These are phyloP conservation scores for Limnodromus scolopaceus DNA, from an alignment of 2,797 vertebrate genomes.

Conservation along the genomic window DNA sequence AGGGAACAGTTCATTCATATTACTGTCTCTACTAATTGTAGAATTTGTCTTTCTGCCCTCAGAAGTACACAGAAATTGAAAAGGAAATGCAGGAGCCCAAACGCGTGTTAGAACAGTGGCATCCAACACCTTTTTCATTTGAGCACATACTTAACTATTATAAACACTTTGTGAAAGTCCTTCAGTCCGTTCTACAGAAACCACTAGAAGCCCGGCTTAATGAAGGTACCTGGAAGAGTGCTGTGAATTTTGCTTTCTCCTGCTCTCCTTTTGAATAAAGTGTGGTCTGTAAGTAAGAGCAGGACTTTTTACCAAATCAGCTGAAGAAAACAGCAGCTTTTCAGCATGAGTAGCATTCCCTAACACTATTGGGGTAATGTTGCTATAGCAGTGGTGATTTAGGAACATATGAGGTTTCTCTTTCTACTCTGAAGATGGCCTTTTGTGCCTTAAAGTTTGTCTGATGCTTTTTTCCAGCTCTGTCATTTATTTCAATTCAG, in stretches of 20 bases:
- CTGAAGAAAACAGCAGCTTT: background rate
- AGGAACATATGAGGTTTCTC: background rate
- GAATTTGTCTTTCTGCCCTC: background rate
- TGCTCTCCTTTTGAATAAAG: background rate
- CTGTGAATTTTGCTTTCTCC: background rate
- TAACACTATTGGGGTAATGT: background rate
- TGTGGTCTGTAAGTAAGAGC: background rate
- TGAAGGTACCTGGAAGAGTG: slow-evolving; percentile 52
- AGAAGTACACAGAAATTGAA: slow-evolving; percentile 59
- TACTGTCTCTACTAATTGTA: background rate
- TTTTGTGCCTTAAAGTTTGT: background rate
- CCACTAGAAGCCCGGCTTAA: slow-evolving; percentile 68
- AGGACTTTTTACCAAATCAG: background rate
- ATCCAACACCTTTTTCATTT: slow-evolving; percentile 67
- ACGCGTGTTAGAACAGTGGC: slow-evolving; percentile 55
- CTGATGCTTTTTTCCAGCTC: background rate
- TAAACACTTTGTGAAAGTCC: slow-evolving; percentile 14
- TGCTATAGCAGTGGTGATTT: background rate
- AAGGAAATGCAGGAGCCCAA: slow-evolving; percentile 59
- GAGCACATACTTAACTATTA: slow-evolving; percentile 73
- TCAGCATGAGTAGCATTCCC: background rate
- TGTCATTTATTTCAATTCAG: background rate
- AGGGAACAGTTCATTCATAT: background rate
- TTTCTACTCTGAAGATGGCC: background rate
- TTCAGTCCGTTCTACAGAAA: slow-evolving; percentile 63